These are phyloP conservation scores for Platycheirus rosarum DNA, from an alignment of 2,888 invertebrate species.

Conservation along the genomic window DNA sequence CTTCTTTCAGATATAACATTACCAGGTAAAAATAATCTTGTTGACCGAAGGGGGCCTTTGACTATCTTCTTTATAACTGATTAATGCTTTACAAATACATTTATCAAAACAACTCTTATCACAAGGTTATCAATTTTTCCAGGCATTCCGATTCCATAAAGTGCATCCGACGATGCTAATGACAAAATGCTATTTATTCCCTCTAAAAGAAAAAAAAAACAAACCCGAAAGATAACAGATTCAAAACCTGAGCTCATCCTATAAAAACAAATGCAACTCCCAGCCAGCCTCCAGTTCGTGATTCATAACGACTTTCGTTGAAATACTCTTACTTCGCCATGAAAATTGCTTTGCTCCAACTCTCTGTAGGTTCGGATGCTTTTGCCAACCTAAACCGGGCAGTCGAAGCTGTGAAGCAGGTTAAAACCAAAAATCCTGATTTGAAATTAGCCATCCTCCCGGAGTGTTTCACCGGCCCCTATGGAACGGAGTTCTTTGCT, in stretches of 20 bases:
- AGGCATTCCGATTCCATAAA: too few relatives aligned
- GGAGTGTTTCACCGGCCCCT: conserved; percentile 98
- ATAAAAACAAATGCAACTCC: not conserved
- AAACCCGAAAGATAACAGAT: not conserved
- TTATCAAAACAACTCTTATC: too few relatives aligned
- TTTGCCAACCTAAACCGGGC: conserved; percentile 77
- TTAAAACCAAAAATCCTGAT: conserved; percentile 78
- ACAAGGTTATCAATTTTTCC: too few relatives aligned
- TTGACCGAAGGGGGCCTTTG: too few relatives aligned
- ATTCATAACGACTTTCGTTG: not conserved
- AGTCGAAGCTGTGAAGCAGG: conserved; percentile 75
- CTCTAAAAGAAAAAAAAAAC: not conserved
- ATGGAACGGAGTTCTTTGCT: conserved; percentile 90
- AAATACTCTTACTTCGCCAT: conserved; percentile 73
- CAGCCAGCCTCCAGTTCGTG: conserved; percentile 7
- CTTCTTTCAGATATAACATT: too few relatives aligned
- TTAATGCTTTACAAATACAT: too few relatives aligned
- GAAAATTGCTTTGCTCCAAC: conserved; percentile 78
- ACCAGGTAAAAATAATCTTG: too few relatives aligned
- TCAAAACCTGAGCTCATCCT: not conserved
- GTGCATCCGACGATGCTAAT: too few relatives aligned
- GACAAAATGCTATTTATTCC: too few relatives aligned
- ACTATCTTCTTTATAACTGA: too few relatives aligned
- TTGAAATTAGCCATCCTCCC: conserved; percentile 86
- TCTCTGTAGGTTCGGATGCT: conserved; percentile 77